These are phyloP conservation scores for Sycophaga agraensis DNA, from an alignment of 1,140 invertebrate species.

Conservation along the genomic window DNA sequence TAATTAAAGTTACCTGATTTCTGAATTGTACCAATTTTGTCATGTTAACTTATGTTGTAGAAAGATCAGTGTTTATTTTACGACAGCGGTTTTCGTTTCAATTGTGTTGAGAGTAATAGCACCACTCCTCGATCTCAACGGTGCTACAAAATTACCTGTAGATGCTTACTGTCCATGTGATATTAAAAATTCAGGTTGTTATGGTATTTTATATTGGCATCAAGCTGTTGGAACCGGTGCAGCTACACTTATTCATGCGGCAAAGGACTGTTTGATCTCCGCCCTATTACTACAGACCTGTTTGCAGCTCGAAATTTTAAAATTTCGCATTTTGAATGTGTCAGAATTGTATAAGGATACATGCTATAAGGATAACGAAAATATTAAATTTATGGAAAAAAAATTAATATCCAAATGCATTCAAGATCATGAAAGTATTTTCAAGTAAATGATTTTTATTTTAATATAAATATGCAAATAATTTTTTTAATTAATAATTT, in stretches of 20 bases:
- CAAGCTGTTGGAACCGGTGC: constrained; percentile 20
- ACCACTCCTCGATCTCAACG: constrained; percentile 9
- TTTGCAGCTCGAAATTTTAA: constrained; percentile 14
- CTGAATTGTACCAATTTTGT: too few species aligned
- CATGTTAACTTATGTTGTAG: too few species aligned
- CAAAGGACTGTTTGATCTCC: constrained; percentile 22
- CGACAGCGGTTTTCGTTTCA: constrained; percentile 22
- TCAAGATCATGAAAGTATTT: constrained; percentile 25
- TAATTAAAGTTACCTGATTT: too few species aligned
- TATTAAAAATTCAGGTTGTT: neutral
- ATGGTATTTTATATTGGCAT: constrained; percentile 18
- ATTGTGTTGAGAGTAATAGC: constrained; percentile 10
- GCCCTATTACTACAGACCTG: constrained; percentile 19
- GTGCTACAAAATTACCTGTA: constrained; percentile 7
- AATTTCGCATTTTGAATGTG: constrained; percentile 1
- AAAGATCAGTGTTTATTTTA: constrained; percentile 29
- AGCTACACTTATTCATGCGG: constrained; percentile 17
- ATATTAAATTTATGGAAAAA: too few species aligned
- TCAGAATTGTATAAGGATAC: neutral
- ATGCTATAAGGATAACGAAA: neutral
- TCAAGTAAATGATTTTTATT: constrained; percentile 7
- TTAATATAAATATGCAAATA: neutral
- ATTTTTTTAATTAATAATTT: too few species aligned
- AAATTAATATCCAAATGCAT: constrained; percentile 5
- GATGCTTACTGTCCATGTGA: constrained; percentile 18